phyloP scores from a whole-genome alignment of 2,888 invertebrate species.

The Cantharis lateralis region DNA sequence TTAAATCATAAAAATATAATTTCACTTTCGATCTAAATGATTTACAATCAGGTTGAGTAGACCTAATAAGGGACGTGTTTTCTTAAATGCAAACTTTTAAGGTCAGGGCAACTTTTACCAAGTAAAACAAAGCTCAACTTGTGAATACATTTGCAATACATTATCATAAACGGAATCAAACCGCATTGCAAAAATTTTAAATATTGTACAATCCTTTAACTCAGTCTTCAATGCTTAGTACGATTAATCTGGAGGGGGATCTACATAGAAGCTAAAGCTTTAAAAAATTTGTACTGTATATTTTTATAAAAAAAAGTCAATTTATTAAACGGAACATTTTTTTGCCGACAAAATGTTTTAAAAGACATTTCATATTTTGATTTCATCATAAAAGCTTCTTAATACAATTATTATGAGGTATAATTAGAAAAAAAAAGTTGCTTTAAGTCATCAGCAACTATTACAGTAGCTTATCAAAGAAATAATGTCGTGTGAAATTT shows the following conservation, averaged over 20 bases:
- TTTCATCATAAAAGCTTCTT: neutral
- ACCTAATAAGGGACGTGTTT: slow-evolving; percentile 2
- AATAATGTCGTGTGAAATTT: neutral
- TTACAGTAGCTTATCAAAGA: neutral
- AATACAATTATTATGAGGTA: neutral
- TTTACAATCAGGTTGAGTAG: slow-evolving; percentile 9
- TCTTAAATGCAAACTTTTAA: slow-evolving; percentile 28
- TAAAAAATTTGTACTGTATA: no score
- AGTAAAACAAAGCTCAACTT: neutral
- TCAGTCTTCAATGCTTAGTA: neutral
- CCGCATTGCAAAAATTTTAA: neutral
- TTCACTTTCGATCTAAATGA: slow-evolving; percentile 7
- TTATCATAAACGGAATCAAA: neutral
- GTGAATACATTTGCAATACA: neutral
- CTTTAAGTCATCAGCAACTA: neutral
- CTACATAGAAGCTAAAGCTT: no score
- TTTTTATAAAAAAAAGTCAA: no score
- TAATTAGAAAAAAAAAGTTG: neutral
- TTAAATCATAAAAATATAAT: neutral
- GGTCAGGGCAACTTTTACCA: slow-evolving; percentile 37
- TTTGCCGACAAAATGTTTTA: no score
- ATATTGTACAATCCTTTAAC: neutral
- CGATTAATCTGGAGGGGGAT: neutral
- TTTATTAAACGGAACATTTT: no score
- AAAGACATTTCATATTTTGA: neutral